Base-by-base conservation (phyloP, 2,888 invertebrate species). In the Malthinus flaveolus region DNA sequence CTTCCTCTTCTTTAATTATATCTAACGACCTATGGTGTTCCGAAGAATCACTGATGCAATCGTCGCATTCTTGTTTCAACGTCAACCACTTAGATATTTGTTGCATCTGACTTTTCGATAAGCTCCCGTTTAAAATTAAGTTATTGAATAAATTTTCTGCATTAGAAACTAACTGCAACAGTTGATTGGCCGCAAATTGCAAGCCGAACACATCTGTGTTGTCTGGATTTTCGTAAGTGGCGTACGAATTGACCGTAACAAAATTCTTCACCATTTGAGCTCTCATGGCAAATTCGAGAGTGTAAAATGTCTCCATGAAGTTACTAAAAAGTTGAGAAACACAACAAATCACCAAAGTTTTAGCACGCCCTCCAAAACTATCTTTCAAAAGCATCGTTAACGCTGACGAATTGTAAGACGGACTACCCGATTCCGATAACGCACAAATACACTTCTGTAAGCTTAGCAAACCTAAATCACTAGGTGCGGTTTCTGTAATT, bases 41-140 rank as follows among this genome's bases (percentile, higher is more conserved):
- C n/a, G 82, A 82, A 8, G 77, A 76, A 53, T 81, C 81, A 47
- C 84, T 85, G 45, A 90, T 82, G 73, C 92, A 92, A 72, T 93
- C 92, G 75, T 93, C 91, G 77, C 91, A 93, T 77, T 93, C 93
- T 66, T 92, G 91, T 72, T 93, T 93, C 61, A 92, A 79, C 69
- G 89, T 91, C 11, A 93, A 79, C 93, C 93, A 93, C 66, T 91
- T 89, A 71, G 90, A 85, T 44, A 88, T 87, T 78, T 90, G 90
- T 70, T 89, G 89, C 64, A 88, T 84, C 73, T 91, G 90, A 59
- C 84, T 79, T 51, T 88, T 87, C 8, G 87, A 84, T 53, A 93
- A 74, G n/a, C 85, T 82, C 69, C 88, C 88, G 36, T 85, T 88
- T 10, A 85, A 83, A 47, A 91, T 82, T 39, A 93, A 82, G 76